Percentiles rank a stretch among this genome's conserved stretches.
Evolutionary conservation across 2,888 invertebrate genomes (phyloP).

Genomic region (Eupithecia subfuscata): DNA sequence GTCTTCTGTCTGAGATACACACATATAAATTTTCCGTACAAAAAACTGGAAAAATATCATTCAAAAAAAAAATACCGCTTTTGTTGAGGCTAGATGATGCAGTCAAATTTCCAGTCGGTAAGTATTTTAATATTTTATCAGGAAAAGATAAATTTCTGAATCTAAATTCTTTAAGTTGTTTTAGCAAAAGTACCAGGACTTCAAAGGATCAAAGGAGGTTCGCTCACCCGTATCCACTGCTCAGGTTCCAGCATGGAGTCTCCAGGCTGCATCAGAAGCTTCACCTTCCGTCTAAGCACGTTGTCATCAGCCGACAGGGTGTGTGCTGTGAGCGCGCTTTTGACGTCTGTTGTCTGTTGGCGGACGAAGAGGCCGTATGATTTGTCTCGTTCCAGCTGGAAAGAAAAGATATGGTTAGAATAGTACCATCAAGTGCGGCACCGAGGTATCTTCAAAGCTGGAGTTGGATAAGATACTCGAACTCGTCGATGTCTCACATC

Average conservation of each 20-base stretch:
- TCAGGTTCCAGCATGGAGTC: constrained; percentile 77
- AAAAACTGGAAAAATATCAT: neutral
- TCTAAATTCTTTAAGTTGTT: neutral
- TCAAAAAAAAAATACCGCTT: neutral
- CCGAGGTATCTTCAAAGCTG: no score
- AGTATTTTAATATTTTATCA: no score
- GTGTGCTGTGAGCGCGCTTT: constrained; percentile 61
- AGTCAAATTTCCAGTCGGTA: neutral
- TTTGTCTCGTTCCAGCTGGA: constrained; percentile 76
- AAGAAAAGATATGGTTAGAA: neutral
- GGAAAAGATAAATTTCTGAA: no score
- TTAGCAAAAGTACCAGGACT: neutral
- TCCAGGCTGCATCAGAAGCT: constrained; percentile 79
- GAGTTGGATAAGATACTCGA: no score
- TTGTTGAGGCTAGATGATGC: neutral
- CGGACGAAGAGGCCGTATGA: constrained; percentile 75
- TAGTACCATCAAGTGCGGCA: neutral
- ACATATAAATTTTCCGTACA: neutral
- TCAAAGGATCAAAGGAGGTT: neutral
- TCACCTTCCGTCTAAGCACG: constrained; percentile 76
- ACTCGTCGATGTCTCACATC: no score
- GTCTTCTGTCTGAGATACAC: neutral
- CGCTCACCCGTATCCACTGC: constrained; percentile 77
- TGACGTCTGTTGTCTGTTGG: constrained; percentile 72
- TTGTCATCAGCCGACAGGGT: constrained; percentile 63